Conservation (phyloP, 2,113 vertebrate species). For the Pongo abelii region DNA sequence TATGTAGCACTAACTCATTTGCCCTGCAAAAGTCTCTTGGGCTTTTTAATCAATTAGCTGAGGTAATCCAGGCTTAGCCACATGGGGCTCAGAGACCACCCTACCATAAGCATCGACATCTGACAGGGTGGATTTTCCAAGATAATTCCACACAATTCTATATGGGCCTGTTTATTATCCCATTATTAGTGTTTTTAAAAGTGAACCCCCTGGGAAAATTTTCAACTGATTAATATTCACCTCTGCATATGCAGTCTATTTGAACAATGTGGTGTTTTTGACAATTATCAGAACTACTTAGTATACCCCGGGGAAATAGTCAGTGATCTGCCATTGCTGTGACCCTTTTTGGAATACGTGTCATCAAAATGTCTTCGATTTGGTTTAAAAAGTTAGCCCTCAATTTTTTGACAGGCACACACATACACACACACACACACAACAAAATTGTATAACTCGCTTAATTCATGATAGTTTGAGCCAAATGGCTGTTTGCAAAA, state of each 20-base stretch:
- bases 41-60: background rate
- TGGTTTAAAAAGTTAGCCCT: background rate
- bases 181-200: background rate
- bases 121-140: background rate
- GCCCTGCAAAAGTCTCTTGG: background rate
- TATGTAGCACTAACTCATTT: background rate
- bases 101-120: background rate
- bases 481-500: conserved; percentile 47
- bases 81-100: background rate
- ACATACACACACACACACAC: background rate
- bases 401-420: background rate
- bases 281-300: background rate
- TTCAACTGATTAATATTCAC: conserved; percentile 24
- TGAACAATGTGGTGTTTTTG: background rate
- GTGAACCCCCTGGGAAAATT: conserved; percentile 14
- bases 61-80: conserved; percentile 13
- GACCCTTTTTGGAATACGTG: background rate
- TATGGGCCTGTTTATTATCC: background rate
- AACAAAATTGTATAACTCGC: background rate
- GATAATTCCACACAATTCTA: background rate
- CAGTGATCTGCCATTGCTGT: background rate
- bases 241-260: background rate
- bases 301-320: background rate
- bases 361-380: background rate
- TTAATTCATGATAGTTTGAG: conserved; percentile 40